Percentiles rank a stretch among this genome's conserved stretches.
Evolutionary conservation across 2,888 invertebrate species (phyloP).

Genomic region (Macroteleia sp.): DNA sequence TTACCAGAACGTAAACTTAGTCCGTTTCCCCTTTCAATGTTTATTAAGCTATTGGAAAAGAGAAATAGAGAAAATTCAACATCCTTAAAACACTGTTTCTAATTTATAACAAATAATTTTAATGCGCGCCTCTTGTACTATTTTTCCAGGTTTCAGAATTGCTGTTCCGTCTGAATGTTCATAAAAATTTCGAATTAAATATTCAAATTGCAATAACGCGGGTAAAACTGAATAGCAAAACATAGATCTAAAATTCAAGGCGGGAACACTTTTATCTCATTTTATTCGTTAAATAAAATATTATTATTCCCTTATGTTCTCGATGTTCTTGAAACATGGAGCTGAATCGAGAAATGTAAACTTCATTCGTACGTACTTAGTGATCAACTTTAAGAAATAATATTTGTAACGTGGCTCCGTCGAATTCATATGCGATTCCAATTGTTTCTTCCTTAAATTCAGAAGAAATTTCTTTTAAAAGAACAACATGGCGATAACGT

Average conservation of each 20-base stretch:
- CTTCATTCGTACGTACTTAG: background rate
- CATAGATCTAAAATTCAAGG: constrained; percentile 20
- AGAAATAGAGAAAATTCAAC: background rate
- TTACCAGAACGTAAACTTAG: constrained; percentile 28
- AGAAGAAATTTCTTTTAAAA: background rate
- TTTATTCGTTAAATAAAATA: constrained; percentile 24
- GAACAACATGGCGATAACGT: too few relatives aligned
- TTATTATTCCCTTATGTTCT: constrained; percentile 8
- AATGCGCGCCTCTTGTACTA: background rate
- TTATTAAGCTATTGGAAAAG: constrained; percentile 14
- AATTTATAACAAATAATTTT: constrained; percentile 2
- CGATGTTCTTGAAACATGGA: background rate
- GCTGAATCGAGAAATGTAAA: background rate
- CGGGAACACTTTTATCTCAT: constrained; percentile 3
- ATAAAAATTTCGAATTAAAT: constrained; percentile 8
- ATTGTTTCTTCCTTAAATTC: too few relatives aligned
- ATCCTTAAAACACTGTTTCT: background rate
- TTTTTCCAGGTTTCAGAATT: background rate
- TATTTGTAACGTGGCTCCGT: background rate
- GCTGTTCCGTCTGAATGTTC: background rate
- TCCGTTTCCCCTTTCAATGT: constrained; percentile 8
- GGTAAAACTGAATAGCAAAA: constrained; percentile 11
- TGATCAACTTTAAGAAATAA: background rate
- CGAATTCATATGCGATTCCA: too few relatives aligned
- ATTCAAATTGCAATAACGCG: constrained; percentile 20